Evolutionary conservation across 2,113 vertebrate species (phyloP), one percentile per base, ranked within the genome.

Genomic region (Plecturocebus donacophilus): DNA sequence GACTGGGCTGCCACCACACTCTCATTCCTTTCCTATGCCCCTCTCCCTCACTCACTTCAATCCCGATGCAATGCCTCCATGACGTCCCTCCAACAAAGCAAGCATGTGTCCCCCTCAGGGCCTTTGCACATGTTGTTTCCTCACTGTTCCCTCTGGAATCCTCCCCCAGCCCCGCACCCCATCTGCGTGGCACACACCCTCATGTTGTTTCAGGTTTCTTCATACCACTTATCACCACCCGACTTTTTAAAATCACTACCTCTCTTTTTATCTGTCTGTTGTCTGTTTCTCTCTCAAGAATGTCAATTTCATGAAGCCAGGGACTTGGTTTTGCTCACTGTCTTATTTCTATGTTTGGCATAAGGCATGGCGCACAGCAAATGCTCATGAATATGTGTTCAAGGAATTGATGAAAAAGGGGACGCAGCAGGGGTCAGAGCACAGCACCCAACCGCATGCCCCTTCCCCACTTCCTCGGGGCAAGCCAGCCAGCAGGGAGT

Each of bases 371-470:
- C 0, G 1, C 2, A 25, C 25, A 25, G 54, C 3, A 23, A 27
- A 45, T 38, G 25, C 58, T 88, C 70, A 10, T 47, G 73, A 8
- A 42, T 13, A 45, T 23, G 16, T 35, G 32, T 61, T 83, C 19
- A 70, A 5, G 10, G 52, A 82, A 21, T 2, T 30, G 2, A 42
- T 85, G 32, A 40, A 32, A 87, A 75, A 79, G 8, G 14, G 30
- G 45, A 20, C 32, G 7, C 17, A n/a, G 30, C 61, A 40, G 38
- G 54, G 76, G 6, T 82, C 58, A 61, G 58, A 40, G 45, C 19
- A 23, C 0, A 76, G 58, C 9, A 14, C 6, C 45, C 56, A 4
- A 1, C 5, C 1, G 13, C 14, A 25, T 7, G 61, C 30, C 54
- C 30, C 66, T 35, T 42, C 35, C 21, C 68, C 54, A 32, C 30